These are phyloP conservation scores for Rhadina sibilatrix DNA, from an alignment of 2,113 vertebrate species.

Conservation along the genomic window DNA sequence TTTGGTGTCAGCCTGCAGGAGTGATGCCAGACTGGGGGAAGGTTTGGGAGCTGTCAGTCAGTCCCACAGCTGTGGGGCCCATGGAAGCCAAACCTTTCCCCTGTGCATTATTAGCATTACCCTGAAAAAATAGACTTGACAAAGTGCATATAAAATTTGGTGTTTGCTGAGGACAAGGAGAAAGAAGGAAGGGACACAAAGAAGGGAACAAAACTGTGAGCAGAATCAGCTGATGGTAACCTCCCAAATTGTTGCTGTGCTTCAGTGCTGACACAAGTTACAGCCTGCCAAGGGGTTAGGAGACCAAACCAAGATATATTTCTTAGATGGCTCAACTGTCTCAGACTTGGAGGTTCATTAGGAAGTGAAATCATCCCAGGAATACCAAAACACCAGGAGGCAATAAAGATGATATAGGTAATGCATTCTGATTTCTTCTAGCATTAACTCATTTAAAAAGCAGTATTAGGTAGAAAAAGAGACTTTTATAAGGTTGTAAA, in stretches of 20 bases:
- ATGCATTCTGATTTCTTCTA: conserved; percentile 32
- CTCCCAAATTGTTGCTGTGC: background rate
- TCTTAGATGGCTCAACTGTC: conserved; percentile 25
- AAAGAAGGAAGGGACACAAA: background rate
- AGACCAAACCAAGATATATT: conserved; percentile 17
- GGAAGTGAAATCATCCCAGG: conserved; percentile 16
- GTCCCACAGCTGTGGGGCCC: background rate
- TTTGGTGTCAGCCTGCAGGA: background rate
- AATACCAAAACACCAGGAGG: conserved; percentile 36
- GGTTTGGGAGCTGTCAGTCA: background rate
- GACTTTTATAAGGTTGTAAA: conserved; percentile 38
- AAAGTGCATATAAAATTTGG: background rate
- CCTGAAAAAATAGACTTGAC: background rate
- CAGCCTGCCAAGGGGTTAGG: conserved; percentile 2
- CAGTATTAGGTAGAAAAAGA: conserved; percentile 5
- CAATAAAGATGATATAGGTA: conserved; percentile 43
- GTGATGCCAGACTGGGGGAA: background rate
- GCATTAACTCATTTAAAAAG: conserved; percentile 51
- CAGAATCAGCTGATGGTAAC: background rate
- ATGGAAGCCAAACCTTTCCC: background rate
- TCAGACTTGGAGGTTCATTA: conserved; percentile 44
- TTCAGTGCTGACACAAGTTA: conserved; percentile 14
- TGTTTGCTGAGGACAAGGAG: background rate
- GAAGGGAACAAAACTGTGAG: background rate
- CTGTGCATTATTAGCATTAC: fast-evolving